Evolutionary conservation across 2,113 vertebrate genomes (phyloP).

Genomic region (Hyaena hyaena): DNA sequence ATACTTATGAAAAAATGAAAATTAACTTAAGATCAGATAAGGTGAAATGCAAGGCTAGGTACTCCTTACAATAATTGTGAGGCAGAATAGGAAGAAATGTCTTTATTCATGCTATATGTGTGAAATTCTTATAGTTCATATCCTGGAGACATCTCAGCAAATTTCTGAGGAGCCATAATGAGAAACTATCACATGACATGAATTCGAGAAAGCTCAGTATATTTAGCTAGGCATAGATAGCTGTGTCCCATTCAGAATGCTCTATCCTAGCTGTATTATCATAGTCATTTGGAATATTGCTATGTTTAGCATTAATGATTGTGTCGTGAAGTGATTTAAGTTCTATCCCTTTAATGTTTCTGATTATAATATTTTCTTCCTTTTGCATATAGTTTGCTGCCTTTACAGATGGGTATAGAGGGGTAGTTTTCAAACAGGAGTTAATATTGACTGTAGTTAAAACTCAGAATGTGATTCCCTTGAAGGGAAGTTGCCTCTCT

Average conservation of each 20-base stretch:
- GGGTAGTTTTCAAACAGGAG: constrained; percentile 15
- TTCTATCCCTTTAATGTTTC: neutral
- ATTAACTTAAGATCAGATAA: neutral
- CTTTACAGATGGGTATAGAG: neutral
- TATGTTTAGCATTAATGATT: neutral
- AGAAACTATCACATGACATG: neutral
- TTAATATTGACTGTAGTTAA: constrained; percentile 4
- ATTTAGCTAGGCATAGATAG: neutral
- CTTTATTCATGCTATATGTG: neutral
- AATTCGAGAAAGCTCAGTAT: neutral
- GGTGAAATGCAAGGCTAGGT: neutral
- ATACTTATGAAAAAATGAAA: neutral
- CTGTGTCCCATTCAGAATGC: neutral
- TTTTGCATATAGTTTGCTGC: neutral
- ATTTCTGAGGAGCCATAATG: neutral
- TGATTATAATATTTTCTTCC: neutral
- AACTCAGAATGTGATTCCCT: neutral
- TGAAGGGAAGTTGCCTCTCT: neutral
- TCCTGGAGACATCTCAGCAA: neutral
- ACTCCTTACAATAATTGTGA: neutral
- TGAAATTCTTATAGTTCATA: neutral
- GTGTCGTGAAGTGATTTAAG: neutral
- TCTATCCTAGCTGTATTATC: neutral
- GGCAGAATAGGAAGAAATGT: neutral
- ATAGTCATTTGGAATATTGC: neutral